These are phyloP conservation scores for Chelidonichthys spinosus DNA, from an alignment of 2,797 vertebrate species.

Conservation along the genomic window DNA sequence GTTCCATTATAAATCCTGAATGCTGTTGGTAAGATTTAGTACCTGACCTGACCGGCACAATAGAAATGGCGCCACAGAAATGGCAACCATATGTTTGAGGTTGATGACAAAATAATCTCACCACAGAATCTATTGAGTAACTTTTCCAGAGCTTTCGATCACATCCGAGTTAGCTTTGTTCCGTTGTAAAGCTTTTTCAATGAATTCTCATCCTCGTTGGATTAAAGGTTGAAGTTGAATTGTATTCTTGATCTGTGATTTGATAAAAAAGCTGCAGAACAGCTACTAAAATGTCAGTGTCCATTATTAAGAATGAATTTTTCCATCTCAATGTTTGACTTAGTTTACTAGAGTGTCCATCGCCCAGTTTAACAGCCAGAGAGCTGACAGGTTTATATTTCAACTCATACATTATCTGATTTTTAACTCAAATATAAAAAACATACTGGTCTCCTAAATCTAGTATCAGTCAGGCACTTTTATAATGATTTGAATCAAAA, in stretches of 20 bases:
- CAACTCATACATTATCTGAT: not conserved
- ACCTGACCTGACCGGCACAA: fast-evolving
- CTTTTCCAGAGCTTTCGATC: not conserved
- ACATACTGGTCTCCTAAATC: not conserved
- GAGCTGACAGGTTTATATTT: not conserved
- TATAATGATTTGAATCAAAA: not conserved
- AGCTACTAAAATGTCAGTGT: not conserved
- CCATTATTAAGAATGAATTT: not conserved
- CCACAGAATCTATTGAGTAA: not conserved
- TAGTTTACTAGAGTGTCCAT: not conserved
- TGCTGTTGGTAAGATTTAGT: not conserved
- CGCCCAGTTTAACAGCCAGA: not conserved
- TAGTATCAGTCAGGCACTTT: not conserved
- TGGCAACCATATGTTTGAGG: not conserved
- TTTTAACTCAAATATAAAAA: not conserved
- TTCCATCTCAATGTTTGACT: not conserved
- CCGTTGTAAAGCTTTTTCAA: not conserved
- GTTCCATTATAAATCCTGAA: no score
- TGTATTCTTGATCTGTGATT: not conserved
- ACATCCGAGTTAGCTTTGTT: not conserved
- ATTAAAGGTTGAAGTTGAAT: not conserved
- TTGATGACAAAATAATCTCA: not conserved
- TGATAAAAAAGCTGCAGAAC: not conserved
- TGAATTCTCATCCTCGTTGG: not conserved
- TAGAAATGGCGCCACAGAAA: not conserved